Evolutionary conservation across 1,140 invertebrate genomes (phyloP), one percentile per base, ranked within the genome.

Genomic region (Atta texana): DNA sequence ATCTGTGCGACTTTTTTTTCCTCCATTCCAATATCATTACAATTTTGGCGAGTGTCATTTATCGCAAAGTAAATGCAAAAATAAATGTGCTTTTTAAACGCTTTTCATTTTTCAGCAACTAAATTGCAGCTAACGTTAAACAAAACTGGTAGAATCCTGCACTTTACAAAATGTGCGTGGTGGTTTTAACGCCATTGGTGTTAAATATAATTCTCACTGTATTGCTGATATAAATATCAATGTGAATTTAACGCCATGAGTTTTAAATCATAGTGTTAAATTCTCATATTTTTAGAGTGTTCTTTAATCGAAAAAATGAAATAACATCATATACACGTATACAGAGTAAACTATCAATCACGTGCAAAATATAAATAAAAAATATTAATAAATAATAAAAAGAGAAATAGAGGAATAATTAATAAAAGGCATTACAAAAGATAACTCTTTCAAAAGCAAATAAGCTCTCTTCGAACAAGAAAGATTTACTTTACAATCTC

Each of bases 41-140:
- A 53, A 80, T 53, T 80, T 55, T 53, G 7, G 14, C 8, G 21
- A 69, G 18, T 10, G n/a, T 66, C 18, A 66, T 49, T 3, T 8
- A 6, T 24, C 7, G n/a, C 12, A 66, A 64, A 51, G 10, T 28
- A 5, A 2, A 4, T 16, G 39, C 5, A 28, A 34, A 66, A 78
- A 78, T 16, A 49, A 49, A 34, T 49, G 14, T 1, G 21, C 6
- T 24, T 51, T 66, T 34, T 51, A 68, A 21, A 51, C 28, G 49
- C 14, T 14, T 34, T 80, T 53, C 3, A 69, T 69, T 68, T 80
- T 21, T 53, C 14, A 69, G 21, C 57, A 55, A 51, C 18, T 53
- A 78, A 66, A 78, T 51, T 68, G n/a, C 16, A 76, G 28, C 74
- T 18, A 21, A 77, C 34, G 21, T 61, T 61, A 24, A 61, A 12